Percentiles rank a stretch among this genome's conserved stretches.
phyloP scores from a whole-genome alignment of 2,113 vertebrate genomes.

The Piprites chloris region DNA sequence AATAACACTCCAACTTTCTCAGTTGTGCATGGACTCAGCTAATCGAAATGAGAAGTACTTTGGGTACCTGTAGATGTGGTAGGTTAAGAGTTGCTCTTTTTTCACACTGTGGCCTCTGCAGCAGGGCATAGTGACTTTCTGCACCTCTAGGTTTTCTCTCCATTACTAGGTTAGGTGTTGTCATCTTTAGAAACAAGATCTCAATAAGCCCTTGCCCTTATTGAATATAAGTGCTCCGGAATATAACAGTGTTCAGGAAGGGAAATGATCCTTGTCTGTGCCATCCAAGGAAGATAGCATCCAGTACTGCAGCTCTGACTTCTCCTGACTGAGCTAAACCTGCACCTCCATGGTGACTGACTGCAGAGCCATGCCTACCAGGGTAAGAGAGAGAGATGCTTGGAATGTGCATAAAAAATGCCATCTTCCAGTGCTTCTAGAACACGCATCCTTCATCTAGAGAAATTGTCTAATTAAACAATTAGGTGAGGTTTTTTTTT shows the following conservation, averaged over 20 bases:
- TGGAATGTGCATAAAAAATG: not conserved
- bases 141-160: not conserved
- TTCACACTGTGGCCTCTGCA: not conserved
- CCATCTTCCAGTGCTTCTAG: not conserved
- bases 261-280: not conserved
- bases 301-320: not conserved
- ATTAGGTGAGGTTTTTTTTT: rapidly evolving
- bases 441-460: not conserved
- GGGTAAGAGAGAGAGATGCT: not conserved
- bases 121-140: not conserved
- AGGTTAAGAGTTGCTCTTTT: not conserved
- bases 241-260: not conserved
- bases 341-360: not conserved
- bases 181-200: not conserved
- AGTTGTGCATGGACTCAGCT: not conserved
- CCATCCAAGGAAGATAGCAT: not conserved
- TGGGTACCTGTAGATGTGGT: not conserved
- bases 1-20: conserved; percentile 2
- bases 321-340: not conserved
- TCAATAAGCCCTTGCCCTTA: not conserved
- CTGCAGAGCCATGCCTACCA: not conserved
- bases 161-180: not conserved
- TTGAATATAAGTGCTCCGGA: too few relatives aligned
- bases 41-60: not conserved
- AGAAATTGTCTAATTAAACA: not conserved